phyloP scores from a whole-genome alignment of 2,888 invertebrate species.

The Phorcus lineatus region DNA sequence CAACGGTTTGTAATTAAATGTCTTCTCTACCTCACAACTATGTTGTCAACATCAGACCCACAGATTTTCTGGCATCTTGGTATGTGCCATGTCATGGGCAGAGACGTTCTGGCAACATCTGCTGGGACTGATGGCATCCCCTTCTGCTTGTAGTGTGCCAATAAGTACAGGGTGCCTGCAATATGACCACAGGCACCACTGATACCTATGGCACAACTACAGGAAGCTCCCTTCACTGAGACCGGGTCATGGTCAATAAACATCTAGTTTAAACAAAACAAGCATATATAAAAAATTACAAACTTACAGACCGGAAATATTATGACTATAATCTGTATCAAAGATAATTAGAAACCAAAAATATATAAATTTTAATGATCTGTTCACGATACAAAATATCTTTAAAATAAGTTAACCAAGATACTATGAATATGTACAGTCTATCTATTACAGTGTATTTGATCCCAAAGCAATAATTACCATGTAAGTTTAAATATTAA shows the following conservation, averaged over 20 bases:
- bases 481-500: too few relatives aligned
- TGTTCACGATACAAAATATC: too few relatives aligned
- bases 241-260: background rate
- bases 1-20: too few relatives aligned
- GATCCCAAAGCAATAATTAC: too few relatives aligned
- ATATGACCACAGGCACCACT: conserved; percentile 29
- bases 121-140: conserved; percentile 20
- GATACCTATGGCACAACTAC: conserved; percentile 25
- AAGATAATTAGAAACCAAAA: too few relatives aligned
- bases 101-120: conserved; percentile 34
- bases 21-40: conserved; percentile 14
- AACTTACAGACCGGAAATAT: too few relatives aligned
- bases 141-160: conserved; percentile 24
- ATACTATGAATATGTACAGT: too few relatives aligned
- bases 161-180: conserved; percentile 12
- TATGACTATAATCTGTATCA: too few relatives aligned
- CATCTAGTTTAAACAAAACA: background rate
- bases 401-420: too few relatives aligned
- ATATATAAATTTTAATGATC: too few relatives aligned
- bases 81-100: conserved; percentile 33
- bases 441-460: too few relatives aligned
- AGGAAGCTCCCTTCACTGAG: background rate
- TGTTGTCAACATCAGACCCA: conserved; percentile 17
- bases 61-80: conserved; percentile 25
- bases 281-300: too few relatives aligned